phyloP scores from a whole-genome alignment of 1,140 invertebrate species.

The Antheraea mylitta region DNA sequence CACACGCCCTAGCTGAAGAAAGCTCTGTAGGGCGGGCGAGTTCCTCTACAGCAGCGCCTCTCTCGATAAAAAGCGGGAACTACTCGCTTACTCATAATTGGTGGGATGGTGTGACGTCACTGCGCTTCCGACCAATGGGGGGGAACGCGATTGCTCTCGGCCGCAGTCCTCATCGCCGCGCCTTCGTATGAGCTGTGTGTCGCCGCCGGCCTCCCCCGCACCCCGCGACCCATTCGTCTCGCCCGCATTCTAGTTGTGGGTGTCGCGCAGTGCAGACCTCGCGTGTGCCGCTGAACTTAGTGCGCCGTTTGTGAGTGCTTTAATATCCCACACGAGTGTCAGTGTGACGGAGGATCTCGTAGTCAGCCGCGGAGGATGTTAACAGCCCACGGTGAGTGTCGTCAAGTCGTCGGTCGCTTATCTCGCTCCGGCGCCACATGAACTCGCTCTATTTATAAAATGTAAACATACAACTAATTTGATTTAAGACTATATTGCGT shows the following conservation, averaged over 20 bases:
- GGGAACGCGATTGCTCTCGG: constrained; percentile 55
- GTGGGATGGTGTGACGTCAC: constrained; percentile 63
- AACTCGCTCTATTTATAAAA: constrained; percentile 74
- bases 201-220: constrained; percentile 48
- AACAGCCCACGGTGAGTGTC: constrained; percentile 75
- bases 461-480: constrained; percentile 74
- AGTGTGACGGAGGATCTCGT: constrained; percentile 67
- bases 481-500: constrained; percentile 59
- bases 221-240: constrained; percentile 63
- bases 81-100: constrained; percentile 48
- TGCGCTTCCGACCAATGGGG: constrained; percentile 55
- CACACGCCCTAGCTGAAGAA: constrained; percentile 74
- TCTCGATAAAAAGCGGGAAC: constrained; percentile 42
- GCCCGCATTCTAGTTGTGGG: constrained; percentile 76
- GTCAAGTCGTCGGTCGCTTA: constrained; percentile 54
- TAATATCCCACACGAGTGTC: constrained; percentile 70
- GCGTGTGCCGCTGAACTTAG: constrained; percentile 73
- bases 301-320: constrained; percentile 76
- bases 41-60: constrained; percentile 55
- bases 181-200: constrained; percentile 71
- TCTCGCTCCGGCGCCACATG: constrained; percentile 67
- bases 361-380: constrained; percentile 70
- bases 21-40: constrained; percentile 73
- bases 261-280: constrained; percentile 74
- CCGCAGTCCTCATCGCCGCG: constrained; percentile 71